Conservation (phyloP, 2,113 vertebrate species). For the Cebus imitator region DNA sequence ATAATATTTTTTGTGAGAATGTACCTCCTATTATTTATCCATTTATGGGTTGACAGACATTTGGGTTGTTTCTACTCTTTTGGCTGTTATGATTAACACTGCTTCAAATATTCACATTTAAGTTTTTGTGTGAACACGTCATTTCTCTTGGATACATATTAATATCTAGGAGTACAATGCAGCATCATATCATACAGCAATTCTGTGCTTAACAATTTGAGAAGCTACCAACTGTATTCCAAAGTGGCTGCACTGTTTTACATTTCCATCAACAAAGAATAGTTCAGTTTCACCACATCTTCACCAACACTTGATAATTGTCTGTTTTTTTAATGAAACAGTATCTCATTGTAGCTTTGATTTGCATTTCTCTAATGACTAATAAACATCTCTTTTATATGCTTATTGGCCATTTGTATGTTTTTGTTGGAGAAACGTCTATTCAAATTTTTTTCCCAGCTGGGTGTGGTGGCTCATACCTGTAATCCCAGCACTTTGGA, state of each 20-base stretch:
- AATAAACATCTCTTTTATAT: not conserved
- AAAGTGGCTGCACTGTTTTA: not conserved
- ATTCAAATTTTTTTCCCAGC: not conserved
- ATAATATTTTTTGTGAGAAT: not conserved
- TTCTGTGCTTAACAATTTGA: not conserved
- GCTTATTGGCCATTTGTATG: not conserved
- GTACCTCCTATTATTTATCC: not conserved
- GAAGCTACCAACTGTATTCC: not conserved
- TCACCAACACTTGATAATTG: not conserved
- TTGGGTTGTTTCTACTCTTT: not conserved
- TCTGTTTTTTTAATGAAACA: not conserved
- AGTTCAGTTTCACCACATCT: not conserved
- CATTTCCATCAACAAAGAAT: not conserved
- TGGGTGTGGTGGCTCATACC: too few species aligned
- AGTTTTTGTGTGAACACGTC: not conserved
- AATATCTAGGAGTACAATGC: not conserved
- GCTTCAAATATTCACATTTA: not conserved
- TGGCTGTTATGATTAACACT: not conserved
- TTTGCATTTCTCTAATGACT: not conserved
- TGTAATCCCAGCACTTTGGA: too few species aligned
- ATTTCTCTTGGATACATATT: not conserved
- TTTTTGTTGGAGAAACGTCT: not conserved
- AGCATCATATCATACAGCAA: not conserved
- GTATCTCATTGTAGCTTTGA: not conserved
- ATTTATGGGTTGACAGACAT: not conserved